phyloP scores from a whole-genome alignment of 2,113 vertebrate genomes.

The Apodemus speciosus region DNA sequence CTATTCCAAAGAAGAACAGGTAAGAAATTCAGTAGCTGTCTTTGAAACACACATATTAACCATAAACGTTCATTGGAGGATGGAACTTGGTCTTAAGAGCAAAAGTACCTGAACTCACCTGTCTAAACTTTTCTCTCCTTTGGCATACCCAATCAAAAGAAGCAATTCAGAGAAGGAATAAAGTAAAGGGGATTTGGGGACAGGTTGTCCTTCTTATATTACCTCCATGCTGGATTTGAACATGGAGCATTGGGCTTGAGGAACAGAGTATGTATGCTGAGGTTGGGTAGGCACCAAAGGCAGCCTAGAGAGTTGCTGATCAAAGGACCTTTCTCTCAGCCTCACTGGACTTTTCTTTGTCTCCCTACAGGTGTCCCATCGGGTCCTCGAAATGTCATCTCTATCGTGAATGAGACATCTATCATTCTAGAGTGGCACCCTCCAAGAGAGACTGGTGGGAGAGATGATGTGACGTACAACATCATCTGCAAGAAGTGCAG shows the following conservation, averaged over 20 bases:
- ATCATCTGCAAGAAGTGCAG: conserved; percentile 98
- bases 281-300: background rate
- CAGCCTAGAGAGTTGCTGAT: background rate
- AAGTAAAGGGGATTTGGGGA: background rate
- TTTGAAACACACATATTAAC: background rate
- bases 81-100: background rate
- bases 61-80: background rate
- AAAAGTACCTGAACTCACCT: background rate
- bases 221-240: background rate
- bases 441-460: conserved; percentile 93
- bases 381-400: conserved; percentile 96
- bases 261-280: background rate
- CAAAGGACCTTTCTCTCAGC: background rate
- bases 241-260: background rate
- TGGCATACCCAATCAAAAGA: background rate
- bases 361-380: conserved; percentile 92
- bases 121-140: background rate
- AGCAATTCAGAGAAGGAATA: background rate
- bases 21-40: background rate
- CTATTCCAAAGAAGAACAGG: background rate
- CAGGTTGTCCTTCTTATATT: background rate
- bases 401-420: conserved; percentile 97
- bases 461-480: conserved; percentile 96
- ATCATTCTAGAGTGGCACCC: conserved; percentile 98
- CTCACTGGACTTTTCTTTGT: conserved; percentile 15